These are phyloP conservation scores for Syngnathoides biaculeatus DNA, from an alignment of 2,113 vertebrate genomes.

Conservation along the genomic window DNA sequence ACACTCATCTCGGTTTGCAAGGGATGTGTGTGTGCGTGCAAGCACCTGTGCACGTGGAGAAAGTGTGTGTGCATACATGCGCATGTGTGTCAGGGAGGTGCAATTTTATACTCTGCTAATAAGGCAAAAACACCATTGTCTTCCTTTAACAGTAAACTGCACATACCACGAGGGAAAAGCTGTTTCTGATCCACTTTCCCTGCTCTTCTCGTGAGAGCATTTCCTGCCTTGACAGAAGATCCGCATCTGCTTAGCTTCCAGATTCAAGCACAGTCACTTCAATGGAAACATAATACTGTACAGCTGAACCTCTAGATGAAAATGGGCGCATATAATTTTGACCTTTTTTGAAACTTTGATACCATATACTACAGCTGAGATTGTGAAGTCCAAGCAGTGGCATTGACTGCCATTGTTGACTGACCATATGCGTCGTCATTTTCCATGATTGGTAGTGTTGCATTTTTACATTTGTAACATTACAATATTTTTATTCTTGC, in stretches of 20 bases:
- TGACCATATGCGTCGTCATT: too few species aligned
- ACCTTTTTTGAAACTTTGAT: background rate
- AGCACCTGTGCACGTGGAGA: background rate
- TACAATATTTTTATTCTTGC: too few species aligned
- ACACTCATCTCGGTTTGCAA: conserved; percentile 9
- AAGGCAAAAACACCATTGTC: conserved; percentile 59
- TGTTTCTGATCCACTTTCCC: conserved; percentile 23
- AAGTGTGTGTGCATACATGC: background rate
- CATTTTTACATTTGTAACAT: too few species aligned
- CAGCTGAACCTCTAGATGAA: background rate
- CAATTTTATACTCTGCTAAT: background rate
- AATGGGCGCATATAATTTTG: background rate
- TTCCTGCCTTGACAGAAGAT: conserved; percentile 18
- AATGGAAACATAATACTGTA: background rate
- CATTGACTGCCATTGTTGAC: too few species aligned
- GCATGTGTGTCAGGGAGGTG: conserved; percentile 10
- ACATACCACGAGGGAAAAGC: conserved; percentile 18
- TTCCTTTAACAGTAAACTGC: conserved; percentile 27
- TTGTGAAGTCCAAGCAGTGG: too few species aligned
- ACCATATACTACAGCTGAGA: too few species aligned
- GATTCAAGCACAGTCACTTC: conserved; percentile 7
- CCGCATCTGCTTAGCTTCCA: conserved; percentile 17
- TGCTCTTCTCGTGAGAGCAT: conserved; percentile 26
- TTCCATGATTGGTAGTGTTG: too few species aligned
- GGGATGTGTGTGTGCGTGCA: background rate